These are phyloP conservation scores for Martes flavigula DNA, from an alignment of 2,797 vertebrate genomes.

Conservation along the genomic window DNA sequence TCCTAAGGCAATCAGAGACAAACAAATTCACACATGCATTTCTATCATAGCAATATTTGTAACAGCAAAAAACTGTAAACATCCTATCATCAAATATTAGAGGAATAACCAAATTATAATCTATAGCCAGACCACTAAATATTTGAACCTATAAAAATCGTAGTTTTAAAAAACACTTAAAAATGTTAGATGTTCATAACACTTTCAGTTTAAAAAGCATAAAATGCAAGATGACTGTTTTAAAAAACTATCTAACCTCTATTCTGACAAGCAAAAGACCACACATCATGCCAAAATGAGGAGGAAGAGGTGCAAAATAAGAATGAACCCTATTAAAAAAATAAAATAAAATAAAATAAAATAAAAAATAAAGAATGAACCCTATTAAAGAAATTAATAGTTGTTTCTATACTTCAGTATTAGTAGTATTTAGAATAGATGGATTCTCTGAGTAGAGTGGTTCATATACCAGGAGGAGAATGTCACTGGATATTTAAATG, in stretches of 20 bases:
- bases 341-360: neutral
- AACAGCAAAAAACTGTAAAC: constrained; percentile 1
- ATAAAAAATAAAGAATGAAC: neutral
- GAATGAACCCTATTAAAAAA: constrained; percentile 3
- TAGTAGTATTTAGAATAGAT: constrained; percentile 46
- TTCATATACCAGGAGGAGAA: constrained; percentile 1
- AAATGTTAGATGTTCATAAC: constrained; percentile 1
- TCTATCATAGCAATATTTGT: constrained; percentile 15
- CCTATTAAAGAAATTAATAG: constrained; percentile 29
- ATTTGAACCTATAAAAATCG: constrained; percentile 42
- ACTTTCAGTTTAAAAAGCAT: constrained; percentile 31
- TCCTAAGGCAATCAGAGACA: neutral
- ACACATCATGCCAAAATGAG: constrained; percentile 58
- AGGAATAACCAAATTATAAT: constrained; percentile 43
- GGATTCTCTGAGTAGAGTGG: constrained; percentile 48
- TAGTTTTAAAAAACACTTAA: constrained; percentile 32
- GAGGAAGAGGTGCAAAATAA: neutral
- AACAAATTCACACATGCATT: neutral
- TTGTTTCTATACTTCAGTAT: constrained; percentile 5
- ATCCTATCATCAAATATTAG: constrained; percentile 38
- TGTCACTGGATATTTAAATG: constrained; percentile 8
- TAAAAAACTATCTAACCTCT: neutral
- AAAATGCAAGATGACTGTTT: neutral
- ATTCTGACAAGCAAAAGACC: constrained; percentile 48
- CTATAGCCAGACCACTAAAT: constrained; percentile 39